Conservation (phyloP, 2,113 vertebrate species). For the Boulengeromyrus knoepffleri region DNA sequence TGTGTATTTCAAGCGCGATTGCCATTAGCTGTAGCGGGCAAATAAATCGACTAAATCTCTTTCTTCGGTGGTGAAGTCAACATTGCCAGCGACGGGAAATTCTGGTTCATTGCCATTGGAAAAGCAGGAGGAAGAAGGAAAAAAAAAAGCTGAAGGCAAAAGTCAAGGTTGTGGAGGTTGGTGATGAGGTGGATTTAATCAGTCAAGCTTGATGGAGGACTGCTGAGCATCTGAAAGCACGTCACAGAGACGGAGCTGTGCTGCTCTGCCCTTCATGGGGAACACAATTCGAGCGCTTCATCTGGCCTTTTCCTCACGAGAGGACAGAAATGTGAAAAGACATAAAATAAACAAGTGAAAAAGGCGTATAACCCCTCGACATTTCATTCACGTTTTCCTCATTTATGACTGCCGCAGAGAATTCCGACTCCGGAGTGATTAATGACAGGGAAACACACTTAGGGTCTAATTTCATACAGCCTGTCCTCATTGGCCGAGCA, state of each 20-base stretch:
- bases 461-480: conserved; percentile 13
- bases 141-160: not conserved
- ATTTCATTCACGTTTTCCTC: not conserved
- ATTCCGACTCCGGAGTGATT: not conserved
- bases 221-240: not conserved
- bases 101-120: not conserved
- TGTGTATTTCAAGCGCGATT: not conserved
- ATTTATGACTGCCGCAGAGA: not conserved
- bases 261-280: not conserved
- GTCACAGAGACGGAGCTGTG: not conserved
- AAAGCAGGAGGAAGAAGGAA: not conserved
- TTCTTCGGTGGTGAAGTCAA: not conserved
- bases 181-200: conserved; percentile 15
- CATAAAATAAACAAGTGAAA: not conserved
- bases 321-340: not conserved
- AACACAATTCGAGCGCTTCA: not conserved
- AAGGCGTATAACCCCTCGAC: not conserved
- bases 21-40: not conserved
- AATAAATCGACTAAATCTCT: not conserved
- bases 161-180: conserved; percentile 1
- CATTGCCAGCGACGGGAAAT: not conserved
- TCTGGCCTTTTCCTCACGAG: not conserved
- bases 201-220: conserved; percentile 2
- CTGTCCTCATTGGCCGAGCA: conserved; percentile 5
- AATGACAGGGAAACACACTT: conserved; percentile 14